Evolutionary conservation across 2,113 vertebrate species (phyloP).

Genomic region (Tetraodon nigroviridis): DNA sequence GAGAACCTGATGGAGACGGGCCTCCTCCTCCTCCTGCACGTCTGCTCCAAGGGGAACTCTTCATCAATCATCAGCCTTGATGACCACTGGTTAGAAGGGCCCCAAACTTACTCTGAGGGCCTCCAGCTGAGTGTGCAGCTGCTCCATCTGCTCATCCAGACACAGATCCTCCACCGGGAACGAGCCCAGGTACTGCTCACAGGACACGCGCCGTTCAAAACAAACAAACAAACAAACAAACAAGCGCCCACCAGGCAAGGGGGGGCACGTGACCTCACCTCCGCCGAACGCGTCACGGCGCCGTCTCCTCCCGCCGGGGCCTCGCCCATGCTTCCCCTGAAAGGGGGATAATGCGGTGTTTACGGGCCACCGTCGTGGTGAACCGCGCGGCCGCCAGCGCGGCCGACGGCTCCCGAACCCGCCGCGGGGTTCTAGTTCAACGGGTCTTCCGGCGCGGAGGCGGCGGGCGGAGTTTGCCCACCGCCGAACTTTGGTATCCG

Average conservation of each 20-base stretch:
- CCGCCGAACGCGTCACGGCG: slow-evolving; percentile 70
- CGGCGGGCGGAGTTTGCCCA: too few species aligned
- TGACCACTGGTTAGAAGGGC: too few species aligned
- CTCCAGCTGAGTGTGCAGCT: slow-evolving; percentile 79
- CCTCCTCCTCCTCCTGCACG: slow-evolving; percentile 73
- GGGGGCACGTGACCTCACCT: slow-evolving; percentile 52
- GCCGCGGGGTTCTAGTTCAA: too few species aligned
- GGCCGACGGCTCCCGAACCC: too few species aligned
- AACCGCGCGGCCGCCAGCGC: too few species aligned
- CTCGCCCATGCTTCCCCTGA: slow-evolving; percentile 56
- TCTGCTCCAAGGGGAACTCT: too few species aligned
- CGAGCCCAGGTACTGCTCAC: slow-evolving; percentile 86
- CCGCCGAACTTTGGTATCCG: too few species aligned
- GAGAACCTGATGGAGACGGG: slow-evolving; percentile 85
- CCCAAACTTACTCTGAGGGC: slow-evolving; percentile 76
- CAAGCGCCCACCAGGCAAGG: too few species aligned
- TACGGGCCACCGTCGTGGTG: too few species aligned
- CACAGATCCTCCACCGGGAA: slow-evolving; percentile 82
- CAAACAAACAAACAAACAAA: not conserved
- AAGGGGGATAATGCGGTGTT: not conserved
- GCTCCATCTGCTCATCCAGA: slow-evolving; percentile 77
- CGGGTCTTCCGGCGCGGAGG: too few species aligned
- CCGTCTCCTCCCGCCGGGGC: slow-evolving; percentile 49
- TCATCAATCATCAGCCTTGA: too few species aligned
- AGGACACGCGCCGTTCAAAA: not conserved